These are phyloP conservation scores for Augochlorella aurata DNA, from an alignment of 2,888 invertebrate species.

Conservation along the genomic window DNA sequence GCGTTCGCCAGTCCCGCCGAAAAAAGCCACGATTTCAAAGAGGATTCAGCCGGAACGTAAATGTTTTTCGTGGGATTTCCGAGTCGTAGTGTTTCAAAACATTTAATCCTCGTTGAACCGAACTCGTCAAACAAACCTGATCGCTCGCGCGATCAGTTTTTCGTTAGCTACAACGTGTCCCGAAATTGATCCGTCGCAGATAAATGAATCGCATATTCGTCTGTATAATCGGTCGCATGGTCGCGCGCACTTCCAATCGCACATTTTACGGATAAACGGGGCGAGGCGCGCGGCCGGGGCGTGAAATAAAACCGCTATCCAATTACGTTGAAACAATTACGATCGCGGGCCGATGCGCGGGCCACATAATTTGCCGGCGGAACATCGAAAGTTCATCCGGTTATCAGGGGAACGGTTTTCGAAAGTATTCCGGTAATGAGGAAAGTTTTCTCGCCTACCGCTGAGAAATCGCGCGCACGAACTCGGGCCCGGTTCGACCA, in stretches of 20 bases:
- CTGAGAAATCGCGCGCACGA: slow-evolving; percentile 43
- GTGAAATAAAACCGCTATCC: slow-evolving; percentile 27
- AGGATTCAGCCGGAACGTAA: not conserved
- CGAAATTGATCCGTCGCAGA: not conserved
- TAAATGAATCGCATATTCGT: slow-evolving; percentile 1
- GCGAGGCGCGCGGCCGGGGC: not conserved
- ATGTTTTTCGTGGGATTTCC: not conserved
- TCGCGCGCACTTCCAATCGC: not conserved
- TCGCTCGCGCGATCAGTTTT: slow-evolving; percentile 1
- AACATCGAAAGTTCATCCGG: slow-evolving; percentile 52
- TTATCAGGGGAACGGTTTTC: slow-evolving; percentile 55
- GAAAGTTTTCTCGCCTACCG: slow-evolving; percentile 55
- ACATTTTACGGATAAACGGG: not conserved
- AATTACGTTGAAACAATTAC: slow-evolving; percentile 51
- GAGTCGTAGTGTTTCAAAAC: not conserved
- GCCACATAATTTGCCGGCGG: slow-evolving; percentile 29
- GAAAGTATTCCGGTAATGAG: slow-evolving; percentile 65
- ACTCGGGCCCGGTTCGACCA: not conserved
- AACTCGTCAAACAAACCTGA: not conserved
- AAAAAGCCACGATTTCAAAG: not conserved
- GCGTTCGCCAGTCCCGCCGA: too few relatives aligned
- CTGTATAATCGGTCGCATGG: not conserved
- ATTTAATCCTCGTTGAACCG: not conserved
- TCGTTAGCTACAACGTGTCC: slow-evolving; percentile 15
- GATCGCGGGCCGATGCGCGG: slow-evolving; percentile 26